Evolutionary conservation across 2,888 invertebrate species (phyloP), one percentile per base, ranked within the genome.

Genomic region (Colletes collaris): DNA sequence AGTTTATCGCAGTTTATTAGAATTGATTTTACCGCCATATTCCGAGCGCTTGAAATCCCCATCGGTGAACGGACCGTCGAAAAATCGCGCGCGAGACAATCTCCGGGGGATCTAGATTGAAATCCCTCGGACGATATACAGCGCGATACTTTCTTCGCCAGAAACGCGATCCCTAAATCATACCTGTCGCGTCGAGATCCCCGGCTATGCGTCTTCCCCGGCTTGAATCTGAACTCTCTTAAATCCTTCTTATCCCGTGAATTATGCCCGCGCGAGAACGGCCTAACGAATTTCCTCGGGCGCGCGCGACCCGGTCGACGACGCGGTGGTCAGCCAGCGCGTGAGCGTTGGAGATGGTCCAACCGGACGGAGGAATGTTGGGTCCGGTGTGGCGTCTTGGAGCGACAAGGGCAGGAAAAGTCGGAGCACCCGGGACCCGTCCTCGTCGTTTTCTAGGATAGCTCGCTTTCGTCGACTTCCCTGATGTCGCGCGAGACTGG

Each of bases 331-430:
- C 50, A 7, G 50, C n/a, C 5, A 4, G n/a, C 13, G 13, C 62
- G 69, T 77, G 37, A 69, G 66, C 77, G 60, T 86, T 86, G 87
- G 86, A 87, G 69, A 59, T 16, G 66, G 40, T 87, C 87, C 87
- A 87, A 87, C 69, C 74, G 81, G 76, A 81, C 79, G 78, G 71
- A 71, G 82, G 81, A 86, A 83, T 85, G 81, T 59, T 37, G 72
- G 55, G 0, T 16, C 10, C 11, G 10, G 2, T 11, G 19, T 11
- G 19, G 46, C 44, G 58, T 40, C 16, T 59, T 59, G 67, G 60
- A 49, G 46, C 37, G 46, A 27, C 56, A 56, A 56, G 58, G 58
- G 49, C 62, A 46, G 40, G 55, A 50, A 49, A 69, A 50, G 16
- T 62, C 62, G 56, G 40, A 59, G 27, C 27, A 63, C 37, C 16